Evolutionary conservation across 2,888 invertebrate species (phyloP), one percentile per base, ranked within the genome.

Genomic region (Cosmia trapezina): DNA sequence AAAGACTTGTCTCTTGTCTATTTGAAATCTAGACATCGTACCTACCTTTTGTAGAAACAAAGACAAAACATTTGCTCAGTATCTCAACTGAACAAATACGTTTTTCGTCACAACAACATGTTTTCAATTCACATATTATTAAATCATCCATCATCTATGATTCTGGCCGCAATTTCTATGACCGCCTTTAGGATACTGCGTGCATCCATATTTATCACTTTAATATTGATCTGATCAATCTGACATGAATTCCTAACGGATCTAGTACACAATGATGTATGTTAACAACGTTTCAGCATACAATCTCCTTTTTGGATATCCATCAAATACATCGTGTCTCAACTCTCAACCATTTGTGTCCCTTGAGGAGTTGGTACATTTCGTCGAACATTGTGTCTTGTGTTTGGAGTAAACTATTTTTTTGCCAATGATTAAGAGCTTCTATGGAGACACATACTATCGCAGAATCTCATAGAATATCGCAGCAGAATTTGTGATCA

Each of bases 61-160:
- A 70, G 47, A 22, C 70, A 79, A 73, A 61, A 83, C 51, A 80
- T 80, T 83, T 83, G 73, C 49, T 67, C 60, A 66, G 60, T 53
- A 53, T 56, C 9, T 70, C 63, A 70, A 79, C 66, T 66, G 4
- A 62, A 41, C 41, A 62, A 80, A 77, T 74, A 66, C 53, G 53
- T 28, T 49, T 63, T 72, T 41, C 45, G 22, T 22, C 19, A 43
- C 69, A 70, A 69, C n/a, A 80, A 80, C 80, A 78, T 80, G 70
- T 80, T 78, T 83, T 83, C 33, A 67, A 80, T 54, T 49, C 33
- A 59, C 41, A n/a, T 53, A 47, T 60, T 37, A 73, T 64, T 56
- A 61, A 67, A 60, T 60, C 53, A 64, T 53, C 41, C 43, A 49
- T 61, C 61, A 60, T 41, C 22, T 57, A 57, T 62, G 41, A 53